Evolutionary conservation across 1,140 invertebrate species (phyloP), one percentile per base, ranked within the genome.

Genomic region (Solenopsis invicta): DNA sequence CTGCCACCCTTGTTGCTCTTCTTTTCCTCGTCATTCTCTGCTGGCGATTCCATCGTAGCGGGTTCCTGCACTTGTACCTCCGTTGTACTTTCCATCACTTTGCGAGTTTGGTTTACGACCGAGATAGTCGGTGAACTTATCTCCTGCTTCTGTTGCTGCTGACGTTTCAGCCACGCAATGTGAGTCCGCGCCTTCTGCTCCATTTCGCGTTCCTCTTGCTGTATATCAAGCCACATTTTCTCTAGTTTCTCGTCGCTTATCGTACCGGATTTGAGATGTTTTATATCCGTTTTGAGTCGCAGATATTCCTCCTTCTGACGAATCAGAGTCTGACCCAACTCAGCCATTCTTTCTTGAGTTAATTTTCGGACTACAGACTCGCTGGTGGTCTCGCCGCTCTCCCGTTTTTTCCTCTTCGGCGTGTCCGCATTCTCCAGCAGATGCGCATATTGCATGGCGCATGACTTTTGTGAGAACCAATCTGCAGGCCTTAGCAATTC

Each of bases 401-500:
- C 96, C 4, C 97, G 96, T 89, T 98, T 98, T 92, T 99, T 99
- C 4, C 98, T 96, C 94, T 98, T 98, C 5, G 98, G 98, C 24
- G 97, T 97, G 92, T 98, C 98, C 18, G 98, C 97, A 92, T 97
- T 97, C 91, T 98, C 98, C 16, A 99, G 94, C 4, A 99, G 93
- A 50, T 97, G 96, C 29, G 97, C 97, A 95, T 99, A 99, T 92
- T 99, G 98, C 0, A 97, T 96, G 1, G 98, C 98, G 96, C 98
- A 99, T 90, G 98, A 97, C 94, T 98, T 99, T 92, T 98, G 98
- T 0, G 98, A 98, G 94, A 98, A 99, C 98, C 98, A 99, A 94
- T 99, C 98, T 0, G 96, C 91, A 2, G 98, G 98, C 82, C 98
- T 94, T 81, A 88, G 21, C 1, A 91, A 88, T 69, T 97, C 97